These are phyloP conservation scores for Python bivittatus DNA, from an alignment of 2,113 vertebrate genomes.

Conservation along the genomic window DNA sequence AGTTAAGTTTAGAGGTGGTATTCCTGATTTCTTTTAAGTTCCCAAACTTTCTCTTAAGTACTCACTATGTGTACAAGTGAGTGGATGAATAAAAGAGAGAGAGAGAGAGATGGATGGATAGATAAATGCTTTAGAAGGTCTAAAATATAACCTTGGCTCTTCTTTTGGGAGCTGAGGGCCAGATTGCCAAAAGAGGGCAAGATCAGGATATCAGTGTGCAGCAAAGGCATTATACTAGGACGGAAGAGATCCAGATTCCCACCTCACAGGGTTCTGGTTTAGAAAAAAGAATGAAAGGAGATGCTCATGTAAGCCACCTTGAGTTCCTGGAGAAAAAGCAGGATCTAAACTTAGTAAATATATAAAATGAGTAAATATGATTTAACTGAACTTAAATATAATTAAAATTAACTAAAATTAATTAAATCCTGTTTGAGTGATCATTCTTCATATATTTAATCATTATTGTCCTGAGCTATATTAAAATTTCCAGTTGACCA, in stretches of 20 bases:
- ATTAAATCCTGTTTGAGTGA: neutral
- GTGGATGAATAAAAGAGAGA: neutral
- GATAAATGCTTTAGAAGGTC: conserved; percentile 11
- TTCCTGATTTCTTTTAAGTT: neutral
- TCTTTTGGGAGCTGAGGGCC: neutral
- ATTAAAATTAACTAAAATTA: neutral
- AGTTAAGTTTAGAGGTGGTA: neutral
- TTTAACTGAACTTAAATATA: neutral
- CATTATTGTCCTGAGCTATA: neutral
- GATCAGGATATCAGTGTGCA: neutral
- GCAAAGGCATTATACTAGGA: neutral
- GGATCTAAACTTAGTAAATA: neutral
- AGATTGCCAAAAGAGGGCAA: neutral
- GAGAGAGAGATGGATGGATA: neutral
- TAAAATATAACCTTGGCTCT: neutral
- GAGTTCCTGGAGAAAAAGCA: neutral
- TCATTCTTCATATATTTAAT: neutral
- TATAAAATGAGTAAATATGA: neutral
- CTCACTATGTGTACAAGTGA: neutral
- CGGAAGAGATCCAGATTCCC: neutral
- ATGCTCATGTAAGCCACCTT: neutral
- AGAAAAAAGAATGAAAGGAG: neutral
- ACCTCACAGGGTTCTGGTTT: neutral
- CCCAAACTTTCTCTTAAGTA: neutral
- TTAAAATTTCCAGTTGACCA: neutral